These are phyloP conservation scores for Nomada ferruginata DNA, from an alignment of 2,888 invertebrate genomes.

Conservation along the genomic window DNA sequence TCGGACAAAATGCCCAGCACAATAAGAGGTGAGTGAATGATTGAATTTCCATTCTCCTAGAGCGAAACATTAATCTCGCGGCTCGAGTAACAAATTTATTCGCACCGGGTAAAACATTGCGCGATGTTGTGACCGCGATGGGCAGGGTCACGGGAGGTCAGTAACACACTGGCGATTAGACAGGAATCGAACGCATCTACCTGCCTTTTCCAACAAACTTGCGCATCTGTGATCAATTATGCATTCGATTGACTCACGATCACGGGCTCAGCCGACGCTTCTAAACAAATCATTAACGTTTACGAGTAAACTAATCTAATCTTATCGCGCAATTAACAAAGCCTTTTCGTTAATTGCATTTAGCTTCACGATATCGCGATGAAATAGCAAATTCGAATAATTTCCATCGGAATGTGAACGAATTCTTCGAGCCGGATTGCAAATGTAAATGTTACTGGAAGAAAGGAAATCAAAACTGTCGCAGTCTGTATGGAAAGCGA, in stretches of 20 bases:
- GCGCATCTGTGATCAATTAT: constrained; percentile 11
- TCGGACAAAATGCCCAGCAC: constrained; percentile 83
- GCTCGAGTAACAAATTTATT: constrained; percentile 65
- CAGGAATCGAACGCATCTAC: constrained; percentile 40
- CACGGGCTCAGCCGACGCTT: not conserved
- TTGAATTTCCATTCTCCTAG: constrained; percentile 5
- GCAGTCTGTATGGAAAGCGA: not conserved
- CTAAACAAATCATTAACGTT: not conserved
- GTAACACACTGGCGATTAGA: constrained; percentile 81
- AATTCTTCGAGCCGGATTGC: not conserved
- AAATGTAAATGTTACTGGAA: not conserved
- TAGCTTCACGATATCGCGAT: not conserved
- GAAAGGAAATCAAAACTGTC: too few species aligned
- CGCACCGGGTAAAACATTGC: constrained; percentile 78
- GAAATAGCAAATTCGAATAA: not conserved
- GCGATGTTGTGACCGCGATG: constrained; percentile 78
- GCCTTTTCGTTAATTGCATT: not conserved
- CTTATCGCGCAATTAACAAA: not conserved
- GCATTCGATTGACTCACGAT: not conserved
- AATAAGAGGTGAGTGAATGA: constrained; percentile 81
- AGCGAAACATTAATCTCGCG: constrained; percentile 43
- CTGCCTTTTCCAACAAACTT: constrained; percentile 23
- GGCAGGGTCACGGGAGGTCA: constrained; percentile 83
- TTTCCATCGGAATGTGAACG: not conserved
- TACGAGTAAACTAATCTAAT: not conserved